A percentile compares a stretch with the other conserved stretches of the same genome.
Evolutionary conservation across 2,797 vertebrate species (phyloP).

Genomic region (Rhinoraja longicauda): DNA sequence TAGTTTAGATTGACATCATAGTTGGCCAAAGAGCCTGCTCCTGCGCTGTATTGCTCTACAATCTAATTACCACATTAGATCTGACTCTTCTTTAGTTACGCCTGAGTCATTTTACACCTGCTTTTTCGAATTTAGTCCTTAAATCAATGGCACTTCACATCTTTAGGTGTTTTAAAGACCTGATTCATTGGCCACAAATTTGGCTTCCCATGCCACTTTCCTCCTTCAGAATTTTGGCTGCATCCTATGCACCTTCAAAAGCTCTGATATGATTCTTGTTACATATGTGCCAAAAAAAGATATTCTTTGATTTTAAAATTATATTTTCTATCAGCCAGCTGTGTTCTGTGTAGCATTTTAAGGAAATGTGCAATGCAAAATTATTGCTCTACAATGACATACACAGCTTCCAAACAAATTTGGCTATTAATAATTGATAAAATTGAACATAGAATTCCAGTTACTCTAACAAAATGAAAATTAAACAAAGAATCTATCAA

Average conservation of each 20-base stretch:
- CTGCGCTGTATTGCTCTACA: too few relatives aligned
- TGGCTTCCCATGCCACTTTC: neutral
- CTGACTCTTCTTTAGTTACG: neutral
- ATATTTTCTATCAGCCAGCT: neutral
- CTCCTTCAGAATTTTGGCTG: neutral
- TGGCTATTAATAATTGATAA: neutral
- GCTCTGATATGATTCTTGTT: neutral
- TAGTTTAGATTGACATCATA: too few relatives aligned
- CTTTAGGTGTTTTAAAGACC: neutral
- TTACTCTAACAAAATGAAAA: neutral
- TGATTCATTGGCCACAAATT: neutral
- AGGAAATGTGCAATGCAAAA: neutral
- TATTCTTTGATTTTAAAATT: neutral
- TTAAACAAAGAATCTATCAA: neutral
- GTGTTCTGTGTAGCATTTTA: neutral
- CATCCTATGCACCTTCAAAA: neutral
- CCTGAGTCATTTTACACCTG: neutral
- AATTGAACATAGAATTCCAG: neutral
- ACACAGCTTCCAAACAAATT: neutral
- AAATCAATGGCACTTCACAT: neutral
- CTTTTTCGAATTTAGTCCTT: neutral
- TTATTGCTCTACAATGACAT: neutral
- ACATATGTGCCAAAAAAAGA: neutral
- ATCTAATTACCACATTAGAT: neutral
- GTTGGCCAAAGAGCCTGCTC: too few relatives aligned